Evolutionary conservation across 2,797 vertebrate genomes (phyloP).

Genomic region (Pteronotus mesoamericanus): DNA sequence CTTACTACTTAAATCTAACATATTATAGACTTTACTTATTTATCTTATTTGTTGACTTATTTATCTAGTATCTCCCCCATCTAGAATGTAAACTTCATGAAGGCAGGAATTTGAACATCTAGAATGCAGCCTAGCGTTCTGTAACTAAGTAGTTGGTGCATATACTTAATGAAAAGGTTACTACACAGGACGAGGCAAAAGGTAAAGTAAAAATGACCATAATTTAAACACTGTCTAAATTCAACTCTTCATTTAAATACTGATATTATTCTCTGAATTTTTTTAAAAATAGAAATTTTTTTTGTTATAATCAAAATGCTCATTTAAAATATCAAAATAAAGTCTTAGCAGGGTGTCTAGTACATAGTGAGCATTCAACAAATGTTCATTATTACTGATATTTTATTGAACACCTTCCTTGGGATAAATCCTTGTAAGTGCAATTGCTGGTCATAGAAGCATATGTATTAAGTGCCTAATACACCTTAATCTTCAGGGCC

Average conservation of each 20-base stretch:
- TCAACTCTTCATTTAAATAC: not conserved
- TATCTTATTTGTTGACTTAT: not conserved
- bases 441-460: not conserved
- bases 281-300: not conserved
- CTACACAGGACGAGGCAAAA: not conserved
- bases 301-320: not conserved
- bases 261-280: not conserved
- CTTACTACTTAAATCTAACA: not conserved
- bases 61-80: not conserved
- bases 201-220: not conserved
- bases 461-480: not conserved
- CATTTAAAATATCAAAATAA: constrained; percentile 21
- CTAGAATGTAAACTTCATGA: not conserved
- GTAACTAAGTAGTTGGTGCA: not conserved
- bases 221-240: not conserved
- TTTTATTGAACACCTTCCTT: not conserved
- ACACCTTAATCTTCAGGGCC: not conserved
- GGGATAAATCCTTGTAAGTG: not conserved
- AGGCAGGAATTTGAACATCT: not conserved
- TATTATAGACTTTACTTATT: not conserved
- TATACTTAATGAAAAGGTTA: not conserved
- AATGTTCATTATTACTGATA: not conserved
- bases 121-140: not conserved
- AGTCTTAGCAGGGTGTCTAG: not conserved
- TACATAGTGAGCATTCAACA: not conserved